Percentiles rank a stretch among this genome's conserved stretches.
Evolutionary conservation across 2,888 invertebrate species (phyloP).

Genomic region (Epiblema foenella): DNA sequence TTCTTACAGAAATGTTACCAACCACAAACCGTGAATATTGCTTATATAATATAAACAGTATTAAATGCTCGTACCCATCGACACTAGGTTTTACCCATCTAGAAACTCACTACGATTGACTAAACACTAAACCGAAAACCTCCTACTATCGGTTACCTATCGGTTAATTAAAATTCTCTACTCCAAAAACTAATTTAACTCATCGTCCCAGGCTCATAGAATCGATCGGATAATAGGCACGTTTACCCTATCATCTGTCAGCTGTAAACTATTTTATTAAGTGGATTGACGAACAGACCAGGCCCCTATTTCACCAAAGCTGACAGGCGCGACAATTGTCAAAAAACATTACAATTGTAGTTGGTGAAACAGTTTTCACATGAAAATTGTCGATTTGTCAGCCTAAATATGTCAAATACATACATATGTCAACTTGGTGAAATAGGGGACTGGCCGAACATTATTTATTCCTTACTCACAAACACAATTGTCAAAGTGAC

Average conservation of each 20-base stretch:
- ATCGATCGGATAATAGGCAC: slow-evolving; percentile 5
- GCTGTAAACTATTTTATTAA: slow-evolving; percentile 38
- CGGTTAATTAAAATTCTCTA: neutral
- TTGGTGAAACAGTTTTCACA: too few relatives aligned
- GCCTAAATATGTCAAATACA: too few relatives aligned
- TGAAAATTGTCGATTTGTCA: too few relatives aligned
- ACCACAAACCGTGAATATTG: neutral
- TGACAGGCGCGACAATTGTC: too few relatives aligned
- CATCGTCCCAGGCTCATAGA: neutral
- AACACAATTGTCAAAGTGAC: too few relatives aligned
- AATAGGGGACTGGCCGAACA: too few relatives aligned
- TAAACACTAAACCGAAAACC: neutral
- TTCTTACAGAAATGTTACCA: neutral
- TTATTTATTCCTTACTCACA: too few relatives aligned
- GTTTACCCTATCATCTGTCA: slow-evolving; percentile 10
- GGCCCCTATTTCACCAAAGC: too few relatives aligned
- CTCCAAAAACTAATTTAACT: neutral
- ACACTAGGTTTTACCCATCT: neutral
- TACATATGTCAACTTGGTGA: too few relatives aligned
- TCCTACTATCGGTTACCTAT: neutral
- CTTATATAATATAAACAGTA: neutral
- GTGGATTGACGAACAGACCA: slow-evolving; percentile 32
- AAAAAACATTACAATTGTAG: too few relatives aligned
- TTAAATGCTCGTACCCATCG: too few relatives aligned
- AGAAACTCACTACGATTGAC: neutral